Conservation (phyloP, 2,113 vertebrate genomes). For the Nannospalax galili region DNA sequence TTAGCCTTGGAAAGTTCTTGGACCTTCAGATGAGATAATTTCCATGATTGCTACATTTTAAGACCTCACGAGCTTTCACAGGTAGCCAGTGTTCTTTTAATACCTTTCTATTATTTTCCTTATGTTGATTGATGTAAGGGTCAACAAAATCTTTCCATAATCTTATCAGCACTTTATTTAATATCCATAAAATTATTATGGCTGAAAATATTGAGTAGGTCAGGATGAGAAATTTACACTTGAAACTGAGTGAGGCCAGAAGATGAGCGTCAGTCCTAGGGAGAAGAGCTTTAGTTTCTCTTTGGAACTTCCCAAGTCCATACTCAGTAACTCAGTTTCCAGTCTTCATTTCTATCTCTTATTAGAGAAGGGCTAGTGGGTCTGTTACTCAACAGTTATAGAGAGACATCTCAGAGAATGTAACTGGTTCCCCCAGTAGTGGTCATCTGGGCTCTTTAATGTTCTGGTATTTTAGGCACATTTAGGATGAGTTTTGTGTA, state of each 20-base stretch:
- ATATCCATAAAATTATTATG: neutral
- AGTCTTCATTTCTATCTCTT: neutral
- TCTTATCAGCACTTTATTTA: neutral
- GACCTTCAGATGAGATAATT: neutral
- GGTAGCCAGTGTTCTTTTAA: neutral
- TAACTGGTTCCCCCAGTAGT: neutral
- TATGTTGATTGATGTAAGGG: neutral
- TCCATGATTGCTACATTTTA: neutral
- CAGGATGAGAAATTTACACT: neutral
- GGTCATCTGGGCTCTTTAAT: neutral
- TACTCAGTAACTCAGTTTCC: accelerated
- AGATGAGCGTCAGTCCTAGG: neutral
- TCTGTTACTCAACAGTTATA: neutral
- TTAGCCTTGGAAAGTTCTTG: constrained; percentile 7
- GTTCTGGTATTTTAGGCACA: neutral
- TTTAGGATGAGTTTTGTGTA: neutral
- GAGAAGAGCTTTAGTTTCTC: neutral
- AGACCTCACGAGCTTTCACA: neutral
- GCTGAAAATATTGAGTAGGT: neutral
- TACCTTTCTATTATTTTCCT: neutral
- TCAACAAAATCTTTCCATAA: neutral
- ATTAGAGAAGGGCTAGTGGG: neutral
- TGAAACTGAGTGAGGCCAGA: neutral
- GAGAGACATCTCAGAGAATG: neutral
- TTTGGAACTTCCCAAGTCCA: accelerated